A percentile compares a stretch with the other conserved stretches of the same genome.
These are phyloP conservation scores for Hipparchia semele DNA, from an alignment of 2,888 invertebrate genomes.

Conservation along the genomic window DNA sequence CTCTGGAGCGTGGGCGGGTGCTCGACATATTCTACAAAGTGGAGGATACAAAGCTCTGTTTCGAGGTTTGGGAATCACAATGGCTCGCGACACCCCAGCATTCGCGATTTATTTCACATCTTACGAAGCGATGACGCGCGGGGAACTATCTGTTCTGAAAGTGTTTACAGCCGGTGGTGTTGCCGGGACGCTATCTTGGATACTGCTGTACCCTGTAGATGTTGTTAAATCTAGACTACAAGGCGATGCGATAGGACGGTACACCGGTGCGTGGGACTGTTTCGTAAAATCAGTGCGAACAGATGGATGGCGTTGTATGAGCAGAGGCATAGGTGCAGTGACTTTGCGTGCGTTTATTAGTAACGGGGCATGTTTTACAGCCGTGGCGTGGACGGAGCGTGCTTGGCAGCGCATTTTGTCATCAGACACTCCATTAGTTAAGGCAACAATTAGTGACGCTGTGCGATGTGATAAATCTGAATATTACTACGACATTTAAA, in stretches of 20 bases:
- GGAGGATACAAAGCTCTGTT: slow-evolving; percentile 89
- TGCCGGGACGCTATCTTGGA: slow-evolving; percentile 94
- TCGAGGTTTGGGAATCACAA: slow-evolving; percentile 89
- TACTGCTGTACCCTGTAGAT: slow-evolving; percentile 93
- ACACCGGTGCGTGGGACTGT: slow-evolving; percentile 89
- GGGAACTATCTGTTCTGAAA: slow-evolving; percentile 83
- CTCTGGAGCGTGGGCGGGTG: slow-evolving; percentile 85
- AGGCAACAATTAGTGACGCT: slow-evolving; percentile 57
- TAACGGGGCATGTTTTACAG: slow-evolving; percentile 96
- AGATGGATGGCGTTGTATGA: slow-evolving; percentile 89
- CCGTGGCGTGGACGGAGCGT: slow-evolving; percentile 91
- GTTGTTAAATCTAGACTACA: slow-evolving; percentile 95
- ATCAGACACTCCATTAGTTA: slow-evolving; percentile 47
- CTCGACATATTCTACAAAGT: slow-evolving; percentile 81
- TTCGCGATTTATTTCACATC: slow-evolving; percentile 93
- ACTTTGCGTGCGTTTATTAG: slow-evolving; percentile 94
- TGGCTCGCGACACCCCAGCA: slow-evolving; percentile 91
- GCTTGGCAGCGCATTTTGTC: slow-evolving; percentile 67
- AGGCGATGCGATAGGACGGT: slow-evolving; percentile 85
- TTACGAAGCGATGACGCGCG: slow-evolving; percentile 89
- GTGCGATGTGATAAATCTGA: slow-evolving; percentile 63
- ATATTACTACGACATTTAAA: slow-evolving; percentile 59
- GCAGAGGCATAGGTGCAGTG: slow-evolving; percentile 90
- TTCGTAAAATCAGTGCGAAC: slow-evolving; percentile 85
- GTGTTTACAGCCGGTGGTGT: slow-evolving; percentile 93